These are phyloP conservation scores for Cyphomyrus discorhynchus DNA, from an alignment of 2,113 vertebrate species.

Conservation along the genomic window DNA sequence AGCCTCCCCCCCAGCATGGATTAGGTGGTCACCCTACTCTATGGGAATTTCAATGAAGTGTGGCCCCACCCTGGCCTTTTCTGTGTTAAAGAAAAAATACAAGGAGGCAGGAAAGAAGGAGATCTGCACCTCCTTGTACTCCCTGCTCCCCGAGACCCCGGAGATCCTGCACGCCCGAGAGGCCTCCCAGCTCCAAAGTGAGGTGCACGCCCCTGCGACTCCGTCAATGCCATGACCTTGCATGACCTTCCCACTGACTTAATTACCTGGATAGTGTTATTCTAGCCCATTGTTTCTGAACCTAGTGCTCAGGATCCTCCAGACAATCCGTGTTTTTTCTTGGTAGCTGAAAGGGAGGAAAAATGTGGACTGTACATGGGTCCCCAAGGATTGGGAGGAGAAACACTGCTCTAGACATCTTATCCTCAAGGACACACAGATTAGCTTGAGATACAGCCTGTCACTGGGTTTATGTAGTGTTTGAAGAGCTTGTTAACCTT, in stretches of 20 bases:
- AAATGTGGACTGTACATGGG: neutral
- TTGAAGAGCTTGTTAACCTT: neutral
- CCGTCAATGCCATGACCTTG: neutral
- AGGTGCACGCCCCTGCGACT: neutral
- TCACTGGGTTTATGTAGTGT: neutral
- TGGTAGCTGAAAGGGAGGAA: neutral
- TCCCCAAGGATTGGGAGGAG: neutral
- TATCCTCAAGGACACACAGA: neutral
- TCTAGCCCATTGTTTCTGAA: neutral
- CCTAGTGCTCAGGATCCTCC: neutral
- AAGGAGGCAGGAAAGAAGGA: constrained; percentile 61
- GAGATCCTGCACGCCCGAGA: constrained; percentile 72
- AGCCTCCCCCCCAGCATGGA: too few relatives aligned
- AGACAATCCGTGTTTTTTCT: neutral
- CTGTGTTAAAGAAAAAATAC: constrained; percentile 60
- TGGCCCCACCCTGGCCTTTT: neutral
- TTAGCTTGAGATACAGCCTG: neutral
- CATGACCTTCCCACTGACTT: neutral
- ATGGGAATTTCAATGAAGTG: neutral
- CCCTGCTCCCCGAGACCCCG: constrained; percentile 68
- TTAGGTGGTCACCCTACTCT: neutral
- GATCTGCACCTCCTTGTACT: constrained; percentile 63
- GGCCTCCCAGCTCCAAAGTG: constrained; percentile 65
- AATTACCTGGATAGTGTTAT: neutral
- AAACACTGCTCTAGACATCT: neutral